These are phyloP conservation scores for Aegithalos caudatus DNA, from an alignment of 2,113 vertebrate genomes.

Conservation along the genomic window DNA sequence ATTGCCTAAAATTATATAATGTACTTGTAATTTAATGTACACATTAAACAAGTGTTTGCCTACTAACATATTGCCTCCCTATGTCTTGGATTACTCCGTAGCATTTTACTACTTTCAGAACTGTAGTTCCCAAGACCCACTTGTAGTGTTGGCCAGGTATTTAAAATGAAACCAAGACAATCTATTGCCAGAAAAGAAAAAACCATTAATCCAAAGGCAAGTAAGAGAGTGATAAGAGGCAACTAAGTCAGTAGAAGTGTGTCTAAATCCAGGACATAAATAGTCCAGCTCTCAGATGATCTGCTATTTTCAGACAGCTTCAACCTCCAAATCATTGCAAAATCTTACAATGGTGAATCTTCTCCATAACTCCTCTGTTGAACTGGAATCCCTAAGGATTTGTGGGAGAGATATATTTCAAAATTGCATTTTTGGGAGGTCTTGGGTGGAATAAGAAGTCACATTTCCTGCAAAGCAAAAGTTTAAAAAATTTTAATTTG, in stretches of 20 bases:
- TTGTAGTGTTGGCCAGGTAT: not conserved
- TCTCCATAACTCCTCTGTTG: not conserved
- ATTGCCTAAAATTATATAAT: not conserved
- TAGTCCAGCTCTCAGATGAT: not conserved
- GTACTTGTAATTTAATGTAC: fast-evolving
- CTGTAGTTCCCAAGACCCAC: not conserved
- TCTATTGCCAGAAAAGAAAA: not conserved
- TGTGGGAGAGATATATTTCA: constrained; percentile 43
- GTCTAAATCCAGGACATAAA: not conserved
- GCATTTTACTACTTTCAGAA: not conserved
- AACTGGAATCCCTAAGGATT: constrained; percentile 5
- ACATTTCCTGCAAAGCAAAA: constrained; percentile 41
- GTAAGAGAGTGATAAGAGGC: not conserved
- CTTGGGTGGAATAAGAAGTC: not conserved
- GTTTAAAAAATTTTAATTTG: constrained; percentile 23
- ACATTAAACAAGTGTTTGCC: not conserved
- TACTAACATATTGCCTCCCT: not conserved
- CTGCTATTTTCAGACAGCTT: constrained; percentile 23
- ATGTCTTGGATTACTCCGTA: not conserved
- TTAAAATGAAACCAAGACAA: not conserved
- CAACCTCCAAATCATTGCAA: constrained; percentile 11
- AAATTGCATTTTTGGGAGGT: not conserved
- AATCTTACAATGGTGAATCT: constrained; percentile 23
- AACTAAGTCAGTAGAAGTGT: not conserved
- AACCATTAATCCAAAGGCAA: not conserved